phyloP scores from a whole-genome alignment of 2,888 invertebrate genomes.

The Oligia latruncula region DNA sequence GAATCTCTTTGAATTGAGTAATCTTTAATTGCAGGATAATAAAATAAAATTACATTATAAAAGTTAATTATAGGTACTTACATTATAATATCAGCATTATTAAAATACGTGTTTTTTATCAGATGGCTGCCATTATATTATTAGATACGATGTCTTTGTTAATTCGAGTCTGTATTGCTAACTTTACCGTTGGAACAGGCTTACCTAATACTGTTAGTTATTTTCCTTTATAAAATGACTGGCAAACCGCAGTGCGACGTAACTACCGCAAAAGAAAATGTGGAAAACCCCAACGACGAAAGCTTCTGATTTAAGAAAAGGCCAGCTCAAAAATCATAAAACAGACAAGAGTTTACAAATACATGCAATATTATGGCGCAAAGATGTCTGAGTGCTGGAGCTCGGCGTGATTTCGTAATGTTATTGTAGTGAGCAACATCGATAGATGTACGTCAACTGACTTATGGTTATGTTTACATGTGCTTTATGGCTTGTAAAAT shows the following conservation, averaged over 20 bases:
- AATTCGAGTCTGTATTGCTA: constrained; percentile 10
- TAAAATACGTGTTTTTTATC: constrained; percentile 13
- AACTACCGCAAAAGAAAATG: constrained; percentile 14
- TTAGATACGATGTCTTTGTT: neutral
- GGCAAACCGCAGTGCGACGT: constrained; percentile 10
- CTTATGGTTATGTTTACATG: constrained; percentile 79
- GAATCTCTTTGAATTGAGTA: constrained; percentile 22
- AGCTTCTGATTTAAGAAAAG: neutral
- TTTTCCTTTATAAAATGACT: constrained; percentile 33
- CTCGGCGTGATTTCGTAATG: constrained; percentile 37
- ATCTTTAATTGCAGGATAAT: neutral
- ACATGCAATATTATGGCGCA: constrained; percentile 46
- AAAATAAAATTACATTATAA: constrained; percentile 15
- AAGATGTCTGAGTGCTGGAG: constrained; percentile 29
- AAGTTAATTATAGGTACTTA: neutral
- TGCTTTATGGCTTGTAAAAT: constrained; percentile 75
- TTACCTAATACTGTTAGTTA: constrained; percentile 3
- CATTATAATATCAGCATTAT: constrained; percentile 8
- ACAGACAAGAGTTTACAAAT: constrained; percentile 5
- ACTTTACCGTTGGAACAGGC: neutral
- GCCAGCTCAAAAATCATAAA: neutral
- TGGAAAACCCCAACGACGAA: neutral
- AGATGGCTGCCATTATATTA: constrained; percentile 21
- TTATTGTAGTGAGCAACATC: constrained; percentile 50
- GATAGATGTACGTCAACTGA: constrained; percentile 60